Percentiles rank a stretch among this genome's conserved stretches.
Evolutionary conservation across 2,888 invertebrate species (phyloP).

Genomic region (Acleris holmiana): DNA sequence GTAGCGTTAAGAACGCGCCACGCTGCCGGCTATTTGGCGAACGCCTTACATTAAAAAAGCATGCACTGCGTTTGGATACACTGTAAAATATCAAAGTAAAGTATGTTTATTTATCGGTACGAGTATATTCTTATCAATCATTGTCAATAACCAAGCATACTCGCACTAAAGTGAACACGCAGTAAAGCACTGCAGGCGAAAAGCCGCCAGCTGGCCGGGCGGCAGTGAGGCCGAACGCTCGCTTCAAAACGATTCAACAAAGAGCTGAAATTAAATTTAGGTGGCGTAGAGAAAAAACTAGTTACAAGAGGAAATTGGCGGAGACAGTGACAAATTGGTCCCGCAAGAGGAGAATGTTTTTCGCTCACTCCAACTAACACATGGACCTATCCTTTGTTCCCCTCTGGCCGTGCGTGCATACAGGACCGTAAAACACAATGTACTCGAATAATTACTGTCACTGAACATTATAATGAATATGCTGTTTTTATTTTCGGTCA

Average conservation of each 20-base stretch:
- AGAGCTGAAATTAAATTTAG: slow-evolving; percentile 82
- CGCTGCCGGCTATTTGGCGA: no score
- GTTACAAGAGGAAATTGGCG: slow-evolving; percentile 82
- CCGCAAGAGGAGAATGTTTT: slow-evolving; percentile 64
- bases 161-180: no score
- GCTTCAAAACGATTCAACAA: slow-evolving; percentile 71
- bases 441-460: slow-evolving; percentile 60
- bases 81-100: no score
- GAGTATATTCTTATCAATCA: no score
- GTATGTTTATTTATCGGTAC: no score
- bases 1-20: no score
- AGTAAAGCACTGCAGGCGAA: no score
- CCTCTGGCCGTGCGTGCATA: slow-evolving; percentile 50
- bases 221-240: slow-evolving; percentile 47
- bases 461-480: slow-evolving; percentile 42
- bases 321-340: slow-evolving; percentile 82
- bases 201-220: no score
- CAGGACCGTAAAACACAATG: slow-evolving; percentile 54
- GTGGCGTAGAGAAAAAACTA: slow-evolving; percentile 81
- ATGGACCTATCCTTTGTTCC: slow-evolving; percentile 52
- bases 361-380: slow-evolving; percentile 55
- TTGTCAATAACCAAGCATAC: no score
- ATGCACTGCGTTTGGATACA: no score
- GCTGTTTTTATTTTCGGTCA: slow-evolving; percentile 42
- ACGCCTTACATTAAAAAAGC: no score